phyloP scores from a whole-genome alignment of 2,113 vertebrate species.

The Dipodomys ordii region DNA sequence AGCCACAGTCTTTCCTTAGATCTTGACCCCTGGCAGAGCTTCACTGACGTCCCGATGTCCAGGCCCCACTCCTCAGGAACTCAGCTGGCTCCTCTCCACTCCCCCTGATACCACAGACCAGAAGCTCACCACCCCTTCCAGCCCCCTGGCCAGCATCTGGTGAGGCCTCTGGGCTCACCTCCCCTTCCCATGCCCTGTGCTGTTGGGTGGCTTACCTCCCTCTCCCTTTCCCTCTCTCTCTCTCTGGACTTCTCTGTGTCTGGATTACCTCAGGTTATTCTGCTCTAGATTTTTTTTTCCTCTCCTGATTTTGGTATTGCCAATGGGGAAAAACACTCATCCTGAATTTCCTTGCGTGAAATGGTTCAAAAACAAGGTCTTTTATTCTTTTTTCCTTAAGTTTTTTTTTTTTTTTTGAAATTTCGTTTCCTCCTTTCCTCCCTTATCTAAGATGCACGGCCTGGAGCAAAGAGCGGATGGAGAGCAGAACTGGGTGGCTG shows the following conservation, averaged over 20 bases:
- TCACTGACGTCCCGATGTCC: neutral
- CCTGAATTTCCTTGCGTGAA: constrained; percentile 7
- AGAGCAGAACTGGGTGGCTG: constrained; percentile 56
- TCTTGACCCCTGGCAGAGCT: neutral
- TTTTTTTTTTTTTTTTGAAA: neutral
- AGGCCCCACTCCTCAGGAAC: constrained; percentile 14
- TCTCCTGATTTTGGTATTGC: neutral
- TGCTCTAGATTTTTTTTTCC: neutral
- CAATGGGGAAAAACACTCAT: neutral
- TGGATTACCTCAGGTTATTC: neutral
- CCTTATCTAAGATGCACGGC: constrained; percentile 70
- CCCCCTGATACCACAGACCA: neutral
- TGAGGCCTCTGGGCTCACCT: neutral
- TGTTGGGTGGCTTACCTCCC: neutral
- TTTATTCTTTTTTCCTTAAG: neutral
- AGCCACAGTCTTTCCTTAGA: neutral
- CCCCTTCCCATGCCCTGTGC: accelerated
- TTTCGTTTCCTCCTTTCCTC: constrained; percentile 27
- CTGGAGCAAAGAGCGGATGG: constrained; percentile 68
- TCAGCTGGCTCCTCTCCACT: constrained; percentile 65
- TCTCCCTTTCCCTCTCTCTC: no score
- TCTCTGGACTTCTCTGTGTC: neutral
- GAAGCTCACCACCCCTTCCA: neutral
- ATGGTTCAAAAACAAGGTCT: neutral
- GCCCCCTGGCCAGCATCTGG: neutral